Base-by-base conservation (phyloP, 1,140 invertebrate genomes). In the Neomicropteryx cornuta region DNA sequence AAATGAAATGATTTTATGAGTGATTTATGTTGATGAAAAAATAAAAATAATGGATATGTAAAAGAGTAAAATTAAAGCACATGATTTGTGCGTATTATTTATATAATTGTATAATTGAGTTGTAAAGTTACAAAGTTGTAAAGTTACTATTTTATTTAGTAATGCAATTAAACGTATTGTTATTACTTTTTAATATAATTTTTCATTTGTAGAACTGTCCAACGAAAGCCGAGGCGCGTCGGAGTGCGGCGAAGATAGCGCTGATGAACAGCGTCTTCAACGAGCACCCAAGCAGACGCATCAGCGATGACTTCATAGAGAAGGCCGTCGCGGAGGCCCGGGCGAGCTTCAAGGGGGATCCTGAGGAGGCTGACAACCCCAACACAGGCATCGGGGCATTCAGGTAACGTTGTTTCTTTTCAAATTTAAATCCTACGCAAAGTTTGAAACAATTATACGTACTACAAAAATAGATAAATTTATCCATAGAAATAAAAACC, bases 251-350 rank as follows among this genome's bases (percentile, higher is more conserved):
- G 1, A 94, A 95, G 70, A 94, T 96, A 38, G 91, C 91, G 4
- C 70, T 96, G 5, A 95, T 95, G 89, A 96, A 95, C 65, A 94
- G 89, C 4, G 89, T 96, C 2, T 95, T 95, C 59, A 96, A 95
- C 57, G 92, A 96, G 51, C 91, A 95, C 66, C 90, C 91, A 8
- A 91, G 88, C 0, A 68, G 92, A 50, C 79, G 86, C 47, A 95
- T 96, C 46, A 88, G 87, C 1, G 88, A 93, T 52, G 87, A 93
- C 48, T 95, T 95, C 59, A 93, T 95, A 27, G 86, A 91, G 56
- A 91, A 90, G 62, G 89, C 90, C 8, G 84, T 94, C 3, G 77
- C 80, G 6, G 89, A 94, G 66, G 90, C 90, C 2, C 71, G 84
- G 38, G 76, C 80, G 11, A 73, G 73, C 5, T 77, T 77, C 45